Evolutionary conservation across 1,140 invertebrate species (phyloP).

Genomic region (Phenacoccus solenopsis): DNA sequence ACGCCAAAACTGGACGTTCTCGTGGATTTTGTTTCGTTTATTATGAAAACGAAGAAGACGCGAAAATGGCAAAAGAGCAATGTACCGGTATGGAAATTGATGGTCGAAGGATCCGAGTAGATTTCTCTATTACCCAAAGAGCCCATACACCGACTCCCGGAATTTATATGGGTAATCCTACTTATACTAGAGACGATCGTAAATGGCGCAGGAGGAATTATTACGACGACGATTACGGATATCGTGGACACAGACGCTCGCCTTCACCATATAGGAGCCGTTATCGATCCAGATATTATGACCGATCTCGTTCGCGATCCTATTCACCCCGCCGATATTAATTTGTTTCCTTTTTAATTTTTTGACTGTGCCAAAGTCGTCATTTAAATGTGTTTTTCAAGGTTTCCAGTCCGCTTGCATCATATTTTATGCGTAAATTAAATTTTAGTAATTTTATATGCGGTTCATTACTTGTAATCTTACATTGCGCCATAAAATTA

Average conservation of each 20-base stretch:
- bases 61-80: conserved; percentile 84
- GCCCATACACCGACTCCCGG: conserved; percentile 96
- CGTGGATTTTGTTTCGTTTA: conserved; percentile 96
- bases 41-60: conserved; percentile 77
- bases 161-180: conserved; percentile 93
- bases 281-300: conserved; percentile 41
- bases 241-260: conserved; percentile 37
- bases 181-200: conserved; percentile 33
- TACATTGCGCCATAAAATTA: too few species aligned
- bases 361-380: conserved; percentile 11
- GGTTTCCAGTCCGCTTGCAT: not conserved
- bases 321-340: conserved; percentile 70
- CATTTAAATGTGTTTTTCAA: not conserved
- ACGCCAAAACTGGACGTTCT: conserved; percentile 82
- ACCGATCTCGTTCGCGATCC: conserved; percentile 64
- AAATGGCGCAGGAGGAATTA: conserved; percentile 22
- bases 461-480: too few species aligned
- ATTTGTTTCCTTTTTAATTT: not conserved
- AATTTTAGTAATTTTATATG: not conserved
- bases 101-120: conserved; percentile 82
- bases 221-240: conserved; percentile 32
- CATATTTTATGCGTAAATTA: not conserved
- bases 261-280: conserved; percentile 47
- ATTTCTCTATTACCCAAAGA: conserved; percentile 93
- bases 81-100: conserved; percentile 90